These are phyloP conservation scores for Naso thynnoides DNA, from an alignment of 2,797 vertebrate genomes.

Conservation along the genomic window DNA sequence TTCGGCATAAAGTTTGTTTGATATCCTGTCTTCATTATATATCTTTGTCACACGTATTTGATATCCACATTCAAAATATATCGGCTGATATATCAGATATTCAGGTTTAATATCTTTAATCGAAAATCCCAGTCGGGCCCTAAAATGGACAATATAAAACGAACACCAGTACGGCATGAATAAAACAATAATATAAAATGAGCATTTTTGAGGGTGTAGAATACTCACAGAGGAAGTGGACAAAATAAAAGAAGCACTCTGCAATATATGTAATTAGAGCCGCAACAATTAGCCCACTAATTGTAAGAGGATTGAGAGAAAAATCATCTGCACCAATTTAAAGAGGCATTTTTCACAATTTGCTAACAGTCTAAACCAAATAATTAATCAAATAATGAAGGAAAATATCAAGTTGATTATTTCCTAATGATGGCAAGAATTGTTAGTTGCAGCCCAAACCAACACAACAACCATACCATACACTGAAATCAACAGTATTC, in stretches of 20 bases:
- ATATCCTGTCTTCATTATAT: too few species aligned
- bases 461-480: conserved; percentile 6
- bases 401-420: neutral
- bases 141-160: conserved; percentile 16
- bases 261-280: neutral
- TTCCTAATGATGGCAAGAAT: neutral
- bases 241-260: conserved; percentile 7
- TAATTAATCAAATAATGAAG: neutral
- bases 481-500: conserved; percentile 43
- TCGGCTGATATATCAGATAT: too few species aligned
- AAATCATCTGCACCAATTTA: neutral
- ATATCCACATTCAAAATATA: too few species aligned
- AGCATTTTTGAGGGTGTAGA: too few species aligned
- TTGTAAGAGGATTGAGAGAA: neutral
- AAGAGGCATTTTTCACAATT: neutral
- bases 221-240: neutral
- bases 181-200: neutral
- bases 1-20: too few species aligned
- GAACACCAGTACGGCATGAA: neutral
- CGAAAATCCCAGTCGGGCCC: too few species aligned
- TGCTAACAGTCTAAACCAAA: neutral
- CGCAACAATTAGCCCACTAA: neutral
- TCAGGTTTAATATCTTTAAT: too few species aligned
- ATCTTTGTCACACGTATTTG: too few species aligned
- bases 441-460: neutral